Conservation (phyloP, 2,888 invertebrate species). For the Spisula subtruncata region DNA sequence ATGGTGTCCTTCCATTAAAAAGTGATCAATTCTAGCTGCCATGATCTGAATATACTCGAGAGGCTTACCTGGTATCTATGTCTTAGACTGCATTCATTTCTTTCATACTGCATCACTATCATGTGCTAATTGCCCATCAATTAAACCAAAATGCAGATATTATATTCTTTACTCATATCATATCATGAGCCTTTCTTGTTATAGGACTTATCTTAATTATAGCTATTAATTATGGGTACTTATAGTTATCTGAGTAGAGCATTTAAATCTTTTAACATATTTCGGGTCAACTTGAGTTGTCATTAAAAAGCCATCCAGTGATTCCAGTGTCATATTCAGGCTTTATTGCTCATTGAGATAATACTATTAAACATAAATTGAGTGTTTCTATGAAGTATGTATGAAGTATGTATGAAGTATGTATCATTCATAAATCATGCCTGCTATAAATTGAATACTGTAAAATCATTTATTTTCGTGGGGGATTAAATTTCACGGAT, state of each 20-base stretch:
- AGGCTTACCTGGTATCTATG: not conserved
- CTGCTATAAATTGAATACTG: conserved; percentile 14
- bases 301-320: conserved; percentile 21
- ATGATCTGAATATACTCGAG: not conserved
- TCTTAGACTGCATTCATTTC: not conserved
- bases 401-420: not conserved
- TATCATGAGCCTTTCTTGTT: not conserved
- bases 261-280: conserved; percentile 17
- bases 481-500: no score
- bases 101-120: not conserved
- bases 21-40: not conserved
- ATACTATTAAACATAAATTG: not conserved
- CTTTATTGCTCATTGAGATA: not conserved
- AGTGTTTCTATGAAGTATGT: conserved; percentile 1
- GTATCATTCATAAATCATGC: conserved; percentile 15
- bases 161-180: conserved; percentile 2
- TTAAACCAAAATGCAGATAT: not conserved
- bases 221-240: not conserved
- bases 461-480: no score
- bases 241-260: conserved; percentile 4
- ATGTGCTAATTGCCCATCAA: not conserved
- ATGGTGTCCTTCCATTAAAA: not conserved
- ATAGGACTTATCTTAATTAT: not conserved
- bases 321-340: not conserved
- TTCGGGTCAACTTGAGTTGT: conserved; percentile 23